phyloP scores from a whole-genome alignment of 2,113 vertebrate genomes.

The Gnathonemus echidnorhynchus region DNA sequence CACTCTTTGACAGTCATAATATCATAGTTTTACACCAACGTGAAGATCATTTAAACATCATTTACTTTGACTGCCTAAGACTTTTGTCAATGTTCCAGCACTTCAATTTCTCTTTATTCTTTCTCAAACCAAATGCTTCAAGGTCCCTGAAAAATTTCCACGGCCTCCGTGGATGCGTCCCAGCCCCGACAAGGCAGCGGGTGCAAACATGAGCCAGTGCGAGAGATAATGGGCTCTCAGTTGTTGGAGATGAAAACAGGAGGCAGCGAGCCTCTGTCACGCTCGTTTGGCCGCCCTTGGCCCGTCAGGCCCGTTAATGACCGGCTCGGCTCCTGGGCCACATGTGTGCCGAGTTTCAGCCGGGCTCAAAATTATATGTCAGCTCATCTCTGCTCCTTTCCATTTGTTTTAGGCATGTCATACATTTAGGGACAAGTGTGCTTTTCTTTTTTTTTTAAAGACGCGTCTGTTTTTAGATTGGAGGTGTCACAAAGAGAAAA shows the following conservation, averaged over 20 bases:
- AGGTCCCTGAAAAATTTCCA: not conserved
- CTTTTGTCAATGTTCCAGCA: not conserved
- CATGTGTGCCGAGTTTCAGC: not conserved
- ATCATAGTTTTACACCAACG: not conserved
- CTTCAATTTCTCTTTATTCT: not conserved
- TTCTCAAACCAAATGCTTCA: not conserved
- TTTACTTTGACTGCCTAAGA: not conserved
- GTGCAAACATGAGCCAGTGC: too few species aligned
- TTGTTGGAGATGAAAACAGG: not conserved
- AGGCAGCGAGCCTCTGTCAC: not conserved
- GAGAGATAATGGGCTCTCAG: not conserved
- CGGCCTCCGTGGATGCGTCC: not conserved
- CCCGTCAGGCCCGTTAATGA: slow-evolving; percentile 1
- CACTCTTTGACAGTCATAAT: not conserved
- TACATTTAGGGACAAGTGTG: slow-evolving; percentile 13
- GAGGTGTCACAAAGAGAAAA: not conserved
- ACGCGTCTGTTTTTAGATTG: not conserved
- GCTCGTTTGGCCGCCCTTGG: not conserved
- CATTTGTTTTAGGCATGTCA: slow-evolving; percentile 18
- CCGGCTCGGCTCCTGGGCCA: not conserved
- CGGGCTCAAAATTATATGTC: slow-evolving; percentile 11
- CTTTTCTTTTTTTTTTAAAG: not conserved
- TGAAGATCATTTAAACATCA: not conserved
- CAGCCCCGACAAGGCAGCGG: too few species aligned
- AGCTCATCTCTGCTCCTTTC: not conserved